Evolutionary conservation across 2,888 invertebrate genomes (phyloP), one percentile per base, ranked within the genome.

Genomic region (Bombyx huttoni): DNA sequence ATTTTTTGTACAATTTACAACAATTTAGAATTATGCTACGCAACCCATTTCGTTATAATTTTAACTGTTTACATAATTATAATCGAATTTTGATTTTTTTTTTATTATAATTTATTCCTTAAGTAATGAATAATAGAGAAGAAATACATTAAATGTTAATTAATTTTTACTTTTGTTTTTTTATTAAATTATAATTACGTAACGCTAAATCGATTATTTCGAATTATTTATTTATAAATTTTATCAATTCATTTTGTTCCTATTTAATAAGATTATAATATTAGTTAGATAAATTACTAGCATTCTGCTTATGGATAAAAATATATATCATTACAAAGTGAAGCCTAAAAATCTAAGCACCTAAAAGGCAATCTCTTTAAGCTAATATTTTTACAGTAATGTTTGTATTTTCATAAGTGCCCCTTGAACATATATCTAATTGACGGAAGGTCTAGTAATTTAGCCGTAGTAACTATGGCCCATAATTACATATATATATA

Each of bases 11-110:
- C 84, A 85, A 62, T 84, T 81, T 86, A 87, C 85, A 83, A 70
- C 67, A 60, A 68, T 56, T 87, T 85, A 85, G 86, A 86, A 85
- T 86, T 75, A 82, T 81, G 73, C 81, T 86, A 87, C 87, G 86
- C 84, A 77, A 75, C 74, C 65, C 67, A 68, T 60, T 61, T 64
- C 14, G 54, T 61, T 68, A 67, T 63, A 67, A 65, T 73, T 40
- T 40, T 5, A 10, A 40, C 12, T 10, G 9, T 1, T 40, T 40
- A 40, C 12, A 40, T 8, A 40, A 40, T 40, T 40, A 6, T 5
- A 40, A 40, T 40, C 40, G 53, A 59, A 60, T 58, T 50, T 40
- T 46, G 47, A 47, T 40, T 50, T 34, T 13, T 47, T n/a, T 35
- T 33, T 12, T 47, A 47, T n/a, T 40, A 3, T 12, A 0, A 40